These are phyloP conservation scores for Rhea americana DNA, from an alignment of 2,113 vertebrate genomes.

Conservation along the genomic window DNA sequence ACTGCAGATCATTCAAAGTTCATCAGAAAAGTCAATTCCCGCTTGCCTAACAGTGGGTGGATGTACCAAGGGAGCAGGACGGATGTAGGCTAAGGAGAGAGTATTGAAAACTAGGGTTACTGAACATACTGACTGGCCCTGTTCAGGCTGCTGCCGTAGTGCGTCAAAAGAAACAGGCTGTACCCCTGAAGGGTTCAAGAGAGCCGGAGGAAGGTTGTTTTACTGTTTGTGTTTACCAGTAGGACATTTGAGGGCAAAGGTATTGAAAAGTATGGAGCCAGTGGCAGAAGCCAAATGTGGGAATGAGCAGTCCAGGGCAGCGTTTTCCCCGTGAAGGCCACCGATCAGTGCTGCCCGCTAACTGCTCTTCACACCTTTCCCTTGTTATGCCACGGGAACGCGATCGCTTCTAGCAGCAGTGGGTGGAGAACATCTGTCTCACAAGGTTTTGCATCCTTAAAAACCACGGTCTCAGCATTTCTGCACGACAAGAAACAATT, in stretches of 20 bases:
- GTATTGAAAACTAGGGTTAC: not conserved
- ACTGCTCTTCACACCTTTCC: not conserved
- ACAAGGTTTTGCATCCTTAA: not conserved
- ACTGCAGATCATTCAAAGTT: not conserved
- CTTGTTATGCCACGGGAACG: not conserved
- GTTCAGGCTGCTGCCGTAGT: not conserved
- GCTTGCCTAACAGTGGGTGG: not conserved
- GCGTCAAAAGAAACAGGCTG: not conserved
- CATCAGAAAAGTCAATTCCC: not conserved
- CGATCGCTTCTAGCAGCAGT: not conserved
- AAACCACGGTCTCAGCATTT: not conserved
- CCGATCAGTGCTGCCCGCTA: constrained; percentile 1
- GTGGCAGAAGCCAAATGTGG: not conserved
- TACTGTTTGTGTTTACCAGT: not conserved
- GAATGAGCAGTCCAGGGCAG: not conserved
- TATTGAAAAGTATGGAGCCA: not conserved
- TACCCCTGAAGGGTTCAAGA: not conserved
- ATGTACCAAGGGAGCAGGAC: not conserved
- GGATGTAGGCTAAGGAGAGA: not conserved
- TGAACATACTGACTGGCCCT: not conserved
- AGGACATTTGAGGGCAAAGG: not conserved
- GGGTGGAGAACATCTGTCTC: constrained; percentile 48
- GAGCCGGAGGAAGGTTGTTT: not conserved
- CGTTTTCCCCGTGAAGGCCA: not conserved
- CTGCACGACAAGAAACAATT: not conserved